Base-by-base conservation (phyloP, 2,888 invertebrate genomes). In the Shargacucullia verbasci region DNA sequence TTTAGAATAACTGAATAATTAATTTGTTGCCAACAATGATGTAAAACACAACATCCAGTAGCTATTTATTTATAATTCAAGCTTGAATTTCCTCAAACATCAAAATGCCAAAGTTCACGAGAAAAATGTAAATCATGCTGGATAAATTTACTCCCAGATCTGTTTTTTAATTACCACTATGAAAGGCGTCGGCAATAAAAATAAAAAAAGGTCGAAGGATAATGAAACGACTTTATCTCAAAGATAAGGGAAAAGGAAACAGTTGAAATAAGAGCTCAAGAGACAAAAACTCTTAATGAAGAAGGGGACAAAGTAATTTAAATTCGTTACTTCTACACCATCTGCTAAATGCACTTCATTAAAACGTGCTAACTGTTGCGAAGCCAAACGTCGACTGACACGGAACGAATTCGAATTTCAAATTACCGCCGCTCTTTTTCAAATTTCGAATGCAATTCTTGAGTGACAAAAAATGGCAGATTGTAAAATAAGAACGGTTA, bases 271-370 rank as follows among this genome's bases (percentile, higher is more conserved):
- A 71, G 73, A 79, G 79, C 59, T 69, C 48, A 66, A 70, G 57
- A 71, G 64, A 78, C 81, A 81, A 84, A 80, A 82, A 82, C 67
- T 81, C 79, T 79, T 87, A 86, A 86, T 81, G 81, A 85, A 84
- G 82, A 79, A 81, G 77, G 67, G 69, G 78, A 77, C 76, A 79
- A 82, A 87, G 83, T 85, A 80, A 87, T 89, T 90, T 86, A 82
- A 91, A 88, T 89, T 86, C 82, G 83, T 85, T 85, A 85, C 79
- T 78, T 75, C 72, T 77, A 76, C 79, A 81, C 85, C 88, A 87
- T 88, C 89, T 89, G 89, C 70, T 83, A 85, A 87, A 86, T 86
- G 86, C 87, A 86, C 87, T 89, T 90, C 84, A 87, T 90, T 89
- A 89, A 86, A 83, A 84, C 83, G 86, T 84, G 86, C 86, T 84